A percentile compares a stretch with the other conserved stretches of the same genome.
Evolutionary conservation across 2,888 invertebrate genomes (phyloP).

Genomic region (Phaedon cochleariae): DNA sequence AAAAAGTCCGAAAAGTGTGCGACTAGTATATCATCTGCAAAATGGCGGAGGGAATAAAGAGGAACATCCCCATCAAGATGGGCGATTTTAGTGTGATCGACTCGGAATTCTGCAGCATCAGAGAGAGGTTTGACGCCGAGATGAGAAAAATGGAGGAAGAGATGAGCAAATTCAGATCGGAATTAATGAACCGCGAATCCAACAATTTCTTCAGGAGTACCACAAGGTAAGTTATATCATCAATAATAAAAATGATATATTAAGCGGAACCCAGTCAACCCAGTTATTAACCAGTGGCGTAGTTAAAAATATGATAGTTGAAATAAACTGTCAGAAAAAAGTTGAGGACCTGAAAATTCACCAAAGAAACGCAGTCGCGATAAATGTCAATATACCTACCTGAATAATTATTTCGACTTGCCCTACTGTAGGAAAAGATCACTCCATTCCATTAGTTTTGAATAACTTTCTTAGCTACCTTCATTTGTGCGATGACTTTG

Average conservation of each 20-base stretch:
- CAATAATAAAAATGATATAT: too few species aligned
- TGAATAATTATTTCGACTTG: too few species aligned
- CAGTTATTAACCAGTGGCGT: not conserved
- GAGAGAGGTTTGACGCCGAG: conserved; percentile 94
- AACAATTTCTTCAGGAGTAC: conserved; percentile 91
- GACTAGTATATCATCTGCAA: not conserved
- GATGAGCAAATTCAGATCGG: conserved; percentile 94
- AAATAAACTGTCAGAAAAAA: too few species aligned
- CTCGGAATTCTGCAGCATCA: conserved; percentile 94
- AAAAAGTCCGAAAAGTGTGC: not conserved
- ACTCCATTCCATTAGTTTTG: too few species aligned
- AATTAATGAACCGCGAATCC: conserved; percentile 91
- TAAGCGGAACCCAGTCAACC: too few species aligned
- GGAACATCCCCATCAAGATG: conserved; percentile 88
- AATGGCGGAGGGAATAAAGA: conserved; percentile 87
- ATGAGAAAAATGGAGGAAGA: conserved; percentile 99
- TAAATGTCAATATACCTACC: too few species aligned
- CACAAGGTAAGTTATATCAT: conserved; percentile 83
- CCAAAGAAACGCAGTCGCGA: too few species aligned
- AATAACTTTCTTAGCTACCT: too few species aligned
- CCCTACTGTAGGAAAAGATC: too few species aligned
- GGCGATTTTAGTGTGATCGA: conserved; percentile 96
- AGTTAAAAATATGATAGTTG: not conserved
- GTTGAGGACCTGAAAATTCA: too few species aligned
- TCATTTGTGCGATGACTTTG: too few species aligned